Evolutionary conservation across 2,888 invertebrate genomes (phyloP).

Genomic region (Heliconius charithonia): DNA sequence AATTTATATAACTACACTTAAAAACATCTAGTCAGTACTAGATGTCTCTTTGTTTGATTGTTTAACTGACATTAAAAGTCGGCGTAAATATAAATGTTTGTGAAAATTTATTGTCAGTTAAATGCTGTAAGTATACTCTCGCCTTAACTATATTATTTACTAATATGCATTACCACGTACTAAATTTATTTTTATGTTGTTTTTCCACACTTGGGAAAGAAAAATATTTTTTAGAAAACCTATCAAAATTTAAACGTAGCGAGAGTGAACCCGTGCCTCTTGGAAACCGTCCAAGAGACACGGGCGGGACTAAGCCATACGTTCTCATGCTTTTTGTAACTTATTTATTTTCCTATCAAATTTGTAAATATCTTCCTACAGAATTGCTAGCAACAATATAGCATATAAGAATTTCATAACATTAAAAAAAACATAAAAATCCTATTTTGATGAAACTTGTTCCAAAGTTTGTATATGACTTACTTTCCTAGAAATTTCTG

Average conservation of each 20-base stretch:
- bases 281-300: too few species aligned
- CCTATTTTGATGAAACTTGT: neutral
- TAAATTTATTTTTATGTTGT: neutral
- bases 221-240: too few species aligned
- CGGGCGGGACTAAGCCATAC: too few species aligned
- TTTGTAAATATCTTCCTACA: too few species aligned
- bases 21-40: neutral
- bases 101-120: neutral
- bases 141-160: neutral
- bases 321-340: too few species aligned
- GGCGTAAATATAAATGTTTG: neutral
- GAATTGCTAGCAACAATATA: too few species aligned
- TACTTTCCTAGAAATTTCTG: neutral
- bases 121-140: neutral
- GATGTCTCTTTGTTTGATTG: neutral
- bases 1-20: neutral
- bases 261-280: too few species aligned
- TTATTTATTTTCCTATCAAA: too few species aligned
- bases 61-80: slow-evolving; percentile 5
- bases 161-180: neutral
- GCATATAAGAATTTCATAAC: neutral
- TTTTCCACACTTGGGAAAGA: too few species aligned
- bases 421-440: neutral
- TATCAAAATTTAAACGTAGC: too few species aligned
- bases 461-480: neutral